A percentile compares a stretch with the other conserved stretches of the same genome.
Conservation (phyloP, 2,113 vertebrate genomes). For the Macrotis lagotis region DNA sequence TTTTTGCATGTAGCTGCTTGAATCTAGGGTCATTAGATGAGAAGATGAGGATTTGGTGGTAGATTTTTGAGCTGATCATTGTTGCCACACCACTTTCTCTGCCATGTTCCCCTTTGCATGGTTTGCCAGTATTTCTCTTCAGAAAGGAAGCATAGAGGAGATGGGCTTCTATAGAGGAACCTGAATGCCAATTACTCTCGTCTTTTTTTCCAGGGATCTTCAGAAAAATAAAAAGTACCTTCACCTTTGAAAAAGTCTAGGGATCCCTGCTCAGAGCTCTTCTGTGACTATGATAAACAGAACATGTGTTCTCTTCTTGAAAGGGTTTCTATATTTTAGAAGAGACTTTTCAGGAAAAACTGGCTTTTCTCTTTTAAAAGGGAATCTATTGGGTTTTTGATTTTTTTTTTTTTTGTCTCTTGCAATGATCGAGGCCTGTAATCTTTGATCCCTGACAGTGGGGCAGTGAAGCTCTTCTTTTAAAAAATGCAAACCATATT, state of each 20-base stretch:
- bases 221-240: not conserved
- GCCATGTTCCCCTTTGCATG: not conserved
- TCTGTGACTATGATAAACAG: slow-evolving; percentile 25
- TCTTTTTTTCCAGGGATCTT: not conserved
- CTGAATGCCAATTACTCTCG: not conserved
- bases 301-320: slow-evolving; percentile 36
- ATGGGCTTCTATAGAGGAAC: not conserved
- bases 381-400: slow-evolving; percentile 32
- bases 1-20: not conserved
- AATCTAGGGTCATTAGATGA: not conserved
- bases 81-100: not conserved
- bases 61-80: not conserved
- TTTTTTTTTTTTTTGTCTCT: slow-evolving; percentile 60
- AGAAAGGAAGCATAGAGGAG: not conserved
- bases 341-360: slow-evolving; percentile 7
- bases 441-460: slow-evolving; percentile 35
- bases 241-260: not conserved
- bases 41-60: not conserved
- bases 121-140: not conserved
- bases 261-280: slow-evolving; percentile 18
- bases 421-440: slow-evolving; percentile 32
- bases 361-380: slow-evolving; percentile 38
- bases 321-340: slow-evolving; percentile 38
- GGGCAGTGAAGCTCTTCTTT: slow-evolving; percentile 4
- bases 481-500: not conserved